Conservation (phyloP, 2,888 invertebrate genomes). For the Mythimna impura region DNA sequence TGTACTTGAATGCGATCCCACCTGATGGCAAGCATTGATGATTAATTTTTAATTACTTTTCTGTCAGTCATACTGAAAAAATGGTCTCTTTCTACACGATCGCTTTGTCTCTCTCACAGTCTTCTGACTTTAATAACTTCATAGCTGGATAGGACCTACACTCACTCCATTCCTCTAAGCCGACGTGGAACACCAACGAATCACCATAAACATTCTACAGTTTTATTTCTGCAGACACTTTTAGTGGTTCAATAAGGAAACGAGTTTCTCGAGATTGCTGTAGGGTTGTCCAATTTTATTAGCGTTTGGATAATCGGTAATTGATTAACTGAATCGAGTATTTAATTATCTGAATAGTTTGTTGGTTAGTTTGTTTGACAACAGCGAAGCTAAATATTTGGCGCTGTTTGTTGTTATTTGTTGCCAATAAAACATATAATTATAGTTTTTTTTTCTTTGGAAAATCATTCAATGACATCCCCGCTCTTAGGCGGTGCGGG, state of each 20-base stretch:
- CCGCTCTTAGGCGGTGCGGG: too few relatives aligned
- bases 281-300: slow-evolving; percentile 46
- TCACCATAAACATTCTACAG: slow-evolving; percentile 46
- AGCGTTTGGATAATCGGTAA: background rate
- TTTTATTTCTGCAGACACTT: slow-evolving; percentile 55
- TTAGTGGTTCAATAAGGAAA: slow-evolving; percentile 62
- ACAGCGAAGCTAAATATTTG: background rate
- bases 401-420: too few relatives aligned
- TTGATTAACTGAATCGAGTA: background rate
- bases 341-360: background rate
- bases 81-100: background rate
- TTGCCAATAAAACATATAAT: too few relatives aligned
- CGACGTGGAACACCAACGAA: slow-evolving; percentile 50
- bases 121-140: background rate
- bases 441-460: too few relatives aligned
- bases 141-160: background rate
- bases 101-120: background rate
- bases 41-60: too few relatives aligned
- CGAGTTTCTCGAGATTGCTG: slow-evolving; percentile 22
- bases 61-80: too few relatives aligned
- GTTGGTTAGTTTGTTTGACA: background rate
- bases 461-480: too few relatives aligned
- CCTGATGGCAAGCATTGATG: too few relatives aligned
- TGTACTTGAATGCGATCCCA: too few relatives aligned
- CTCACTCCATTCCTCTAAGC: background rate